phyloP scores from a whole-genome alignment of 1,140 invertebrate genomes.

The Brachionus calyciflorus region DNA sequence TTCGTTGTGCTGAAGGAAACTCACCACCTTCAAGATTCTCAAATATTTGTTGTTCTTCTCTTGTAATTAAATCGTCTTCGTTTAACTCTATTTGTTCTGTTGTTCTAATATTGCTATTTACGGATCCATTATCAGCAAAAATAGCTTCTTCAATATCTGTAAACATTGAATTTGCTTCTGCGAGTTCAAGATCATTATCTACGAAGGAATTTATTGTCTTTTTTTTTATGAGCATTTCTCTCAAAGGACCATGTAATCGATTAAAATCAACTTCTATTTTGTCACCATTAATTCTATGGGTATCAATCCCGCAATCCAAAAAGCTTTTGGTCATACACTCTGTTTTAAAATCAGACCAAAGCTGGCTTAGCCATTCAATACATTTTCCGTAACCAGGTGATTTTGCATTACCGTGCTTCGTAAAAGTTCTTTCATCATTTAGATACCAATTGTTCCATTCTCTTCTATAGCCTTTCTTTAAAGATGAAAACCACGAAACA shows the following conservation, averaged over 20 bases:
- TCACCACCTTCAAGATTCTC: too few species aligned
- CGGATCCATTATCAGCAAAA: background rate
- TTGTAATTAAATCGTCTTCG: too few species aligned
- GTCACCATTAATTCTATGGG: background rate
- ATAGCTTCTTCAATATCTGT: background rate
- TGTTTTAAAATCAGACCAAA: background rate
- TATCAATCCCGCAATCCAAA: background rate
- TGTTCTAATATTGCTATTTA: background rate
- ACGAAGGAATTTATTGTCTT: background rate
- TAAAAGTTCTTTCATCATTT: background rate
- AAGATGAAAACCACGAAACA: background rate
- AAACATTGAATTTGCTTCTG: background rate
- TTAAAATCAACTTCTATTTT: slow-evolving; percentile 4
- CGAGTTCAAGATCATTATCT: background rate
- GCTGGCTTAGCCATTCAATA: background rate
- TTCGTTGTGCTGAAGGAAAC: too few species aligned
- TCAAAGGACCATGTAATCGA: background rate
- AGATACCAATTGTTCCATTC: slow-evolving; percentile 20
- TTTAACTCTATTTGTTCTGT: background rate
- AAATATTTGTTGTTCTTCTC: too few species aligned
- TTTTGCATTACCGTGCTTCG: background rate
- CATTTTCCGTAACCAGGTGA: background rate
- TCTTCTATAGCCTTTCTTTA: slow-evolving; percentile 8
- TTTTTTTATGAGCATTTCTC: background rate
- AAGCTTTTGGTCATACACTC: background rate